Conservation (phyloP, 1,140 invertebrate genomes). For the Trachymyrmex cornetzi region DNA sequence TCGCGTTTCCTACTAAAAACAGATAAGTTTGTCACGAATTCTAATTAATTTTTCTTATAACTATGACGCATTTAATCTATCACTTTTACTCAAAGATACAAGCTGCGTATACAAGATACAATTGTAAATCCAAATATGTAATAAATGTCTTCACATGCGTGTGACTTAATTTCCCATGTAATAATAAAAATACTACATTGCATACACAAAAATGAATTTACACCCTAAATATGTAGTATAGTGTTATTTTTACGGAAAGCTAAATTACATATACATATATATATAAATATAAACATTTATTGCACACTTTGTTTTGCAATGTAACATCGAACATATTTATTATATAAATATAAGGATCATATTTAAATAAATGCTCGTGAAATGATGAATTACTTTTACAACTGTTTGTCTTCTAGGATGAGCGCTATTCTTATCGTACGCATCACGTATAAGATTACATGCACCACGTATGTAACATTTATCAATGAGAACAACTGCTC, state of each 20-base stretch:
- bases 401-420: not conserved
- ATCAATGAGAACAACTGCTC: conserved; percentile 30
- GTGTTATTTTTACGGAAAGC: no score
- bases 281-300: no score
- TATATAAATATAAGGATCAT: not conserved
- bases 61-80: not conserved
- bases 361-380: not conserved
- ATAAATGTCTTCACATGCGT: no score
- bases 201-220: no score
- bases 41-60: not conserved
- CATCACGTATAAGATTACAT: not conserved
- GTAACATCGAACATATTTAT: not conserved
- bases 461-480: conserved; percentile 17
- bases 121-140: no score
- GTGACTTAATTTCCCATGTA: no score
- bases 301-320: no score
- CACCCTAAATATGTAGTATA: no score
- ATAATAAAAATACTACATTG: no score
- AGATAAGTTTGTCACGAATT: not conserved
- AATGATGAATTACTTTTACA: not conserved
- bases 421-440: not conserved
- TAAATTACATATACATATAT: no score
- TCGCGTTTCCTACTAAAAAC: not conserved
- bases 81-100: not conserved
- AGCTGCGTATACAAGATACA: no score